Conservation (phyloP, 2,888 invertebrate species). For the Boloria euphrosyne region DNA sequence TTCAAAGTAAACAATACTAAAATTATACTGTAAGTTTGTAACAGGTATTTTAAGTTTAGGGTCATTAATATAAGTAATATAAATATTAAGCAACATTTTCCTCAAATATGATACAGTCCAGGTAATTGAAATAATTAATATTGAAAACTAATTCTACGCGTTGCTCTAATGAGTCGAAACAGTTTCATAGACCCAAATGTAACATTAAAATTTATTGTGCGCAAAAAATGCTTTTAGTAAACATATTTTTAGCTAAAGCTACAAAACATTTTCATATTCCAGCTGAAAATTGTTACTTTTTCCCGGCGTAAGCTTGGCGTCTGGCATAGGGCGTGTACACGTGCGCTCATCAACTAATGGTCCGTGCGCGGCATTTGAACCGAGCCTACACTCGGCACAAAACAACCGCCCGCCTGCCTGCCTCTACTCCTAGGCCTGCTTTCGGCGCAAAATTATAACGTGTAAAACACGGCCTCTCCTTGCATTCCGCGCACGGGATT, state of each 20-base stretch:
- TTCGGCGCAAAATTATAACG: constrained; percentile 81
- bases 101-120: background rate
- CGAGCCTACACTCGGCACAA: constrained; percentile 77
- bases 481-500: constrained; percentile 79
- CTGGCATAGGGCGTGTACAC: constrained; percentile 68
- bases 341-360: constrained; percentile 82
- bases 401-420: constrained; percentile 70
- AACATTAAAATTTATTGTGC: constrained; percentile 73
- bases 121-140: background rate
- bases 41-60: too few species aligned
- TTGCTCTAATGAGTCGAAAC: constrained; percentile 17
- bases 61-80: too few species aligned
- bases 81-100: background rate
- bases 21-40: background rate
- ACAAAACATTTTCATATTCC: constrained; percentile 79
- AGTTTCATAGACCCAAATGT: constrained; percentile 61
- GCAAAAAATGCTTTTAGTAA: constrained; percentile 75
- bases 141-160: constrained; percentile 13
- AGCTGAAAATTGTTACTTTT: constrained; percentile 78
- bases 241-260: constrained; percentile 70
- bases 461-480: constrained; percentile 80
- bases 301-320: constrained; percentile 52
- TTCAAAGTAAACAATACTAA: background rate
- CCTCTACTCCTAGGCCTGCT: constrained; percentile 70
- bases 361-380: constrained; percentile 82